Base-by-base conservation (phyloP, 2,888 invertebrate genomes). In the Cheilosia variabilis region DNA sequence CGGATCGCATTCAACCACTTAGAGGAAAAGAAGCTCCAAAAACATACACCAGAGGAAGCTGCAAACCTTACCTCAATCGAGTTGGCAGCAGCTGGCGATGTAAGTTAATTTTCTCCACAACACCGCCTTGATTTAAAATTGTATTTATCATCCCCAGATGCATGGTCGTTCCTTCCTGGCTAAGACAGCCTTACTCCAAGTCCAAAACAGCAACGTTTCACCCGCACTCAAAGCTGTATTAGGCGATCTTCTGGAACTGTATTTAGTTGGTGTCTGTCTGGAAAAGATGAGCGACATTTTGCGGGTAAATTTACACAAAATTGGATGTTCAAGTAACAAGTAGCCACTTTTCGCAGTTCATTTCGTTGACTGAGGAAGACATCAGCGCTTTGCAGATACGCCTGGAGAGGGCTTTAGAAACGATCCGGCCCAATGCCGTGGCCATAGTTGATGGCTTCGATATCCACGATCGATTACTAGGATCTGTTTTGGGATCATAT, bases 401-500 rank as follows among this genome's bases (percentile, higher is more conserved):
- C 93, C 93, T 97, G 87, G 96, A 96, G 89, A 93, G 94, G 37
- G 92, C 96, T 47, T 93, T 98, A 77, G 93, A 93, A 0, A 93
- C 94, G 37, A 93, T 99, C 53, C 94, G 98, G 57, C 97, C 97
- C 4, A 96, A 98, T 91, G 98, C 97, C 0, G 96, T 99, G 0
- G 96, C 96, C 0, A 93, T 99, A 22, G 98, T 98, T 0, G 99
- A 99, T 93, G 95, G 97, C 13, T 99, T 98, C 90, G 98, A 98
- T 90, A 94, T 97, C 47, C 93, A 94, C 15, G 97, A 97, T 90
- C 95, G 95, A 90, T 94, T 96, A 62, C 92, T 97, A 1, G 94
- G 94, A 71, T 97, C 97, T 0, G 94, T 96, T 0, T 92, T 97
- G 43, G 97, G 97, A 13, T 94, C 96, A 9, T 97, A 95, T 91